Base-by-base conservation (phyloP, 1,140 invertebrate genomes). In the Paramacrobiotus metropolitanus region DNA sequence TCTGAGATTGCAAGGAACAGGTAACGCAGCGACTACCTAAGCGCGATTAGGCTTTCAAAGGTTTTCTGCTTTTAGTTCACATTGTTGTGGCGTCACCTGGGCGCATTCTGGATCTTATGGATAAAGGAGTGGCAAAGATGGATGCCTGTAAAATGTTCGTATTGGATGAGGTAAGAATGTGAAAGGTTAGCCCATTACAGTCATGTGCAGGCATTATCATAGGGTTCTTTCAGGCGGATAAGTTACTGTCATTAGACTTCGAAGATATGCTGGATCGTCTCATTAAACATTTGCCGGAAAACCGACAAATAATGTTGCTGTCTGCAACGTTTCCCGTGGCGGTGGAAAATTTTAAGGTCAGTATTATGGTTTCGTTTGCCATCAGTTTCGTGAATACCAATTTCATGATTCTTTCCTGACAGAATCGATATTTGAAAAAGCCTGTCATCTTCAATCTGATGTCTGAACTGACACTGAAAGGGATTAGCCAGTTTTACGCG, bases 391-490 rank as follows among this genome's bases (percentile, higher is more conserved):
- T n/a, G n/a, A n/a, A n/a, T n/a, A n/a, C n/a, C n/a, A n/a, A n/a
- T n/a, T n/a, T n/a, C n/a, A n/a, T n/a, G n/a, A n/a, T n/a, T n/a
- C n/a, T n/a, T n/a, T n/a, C n/a, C n/a, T n/a, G n/a, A n/a, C 67
- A 81, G 79, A 84, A 86, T 71, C 95, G 93, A 74, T 55, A 55
- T 24, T 81, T 97, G 70, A 82, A 83, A 68, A 85, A 92, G 74
- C 92, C 94, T 55, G 96, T 97, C 72, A 94, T 98, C 76, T 97
- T 99, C 68, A 99, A 99, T 76, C 79, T 99, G 67, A 99, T 99
- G 95, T 94, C 98, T 72, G 95, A 99, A 74, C 77, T 99, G 64
- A 99, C 95, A 64, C 74, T 99, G 44, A 97, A 98, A 75, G 95
- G 95, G 74, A 92, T 99, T 60, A 98, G 94, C 66, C 95, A 99